Evolutionary conservation across 2,888 invertebrate species (phyloP), one percentile per base, ranked within the genome.

Genomic region (Hesperia comma): DNA sequence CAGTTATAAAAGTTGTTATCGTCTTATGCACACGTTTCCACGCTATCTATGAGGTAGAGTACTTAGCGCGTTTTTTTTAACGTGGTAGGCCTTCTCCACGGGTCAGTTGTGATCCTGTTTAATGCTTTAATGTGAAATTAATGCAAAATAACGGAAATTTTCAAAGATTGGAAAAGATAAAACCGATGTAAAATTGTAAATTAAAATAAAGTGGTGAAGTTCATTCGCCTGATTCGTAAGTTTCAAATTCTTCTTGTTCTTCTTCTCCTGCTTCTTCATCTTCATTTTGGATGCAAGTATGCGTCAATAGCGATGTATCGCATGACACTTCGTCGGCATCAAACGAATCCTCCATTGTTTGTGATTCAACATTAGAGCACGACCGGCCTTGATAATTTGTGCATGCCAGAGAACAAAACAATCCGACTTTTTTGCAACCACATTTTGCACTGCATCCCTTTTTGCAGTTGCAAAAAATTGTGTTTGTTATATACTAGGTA

Each of bases 361-460:
- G 57, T 41, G 57, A 73, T 71, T 76, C 72, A 70, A 71, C 54
- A 70, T 72, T 74, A 51, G 71, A 75, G 63, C 72, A 74, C 26
- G 67, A 71, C 71, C n/a, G n/a, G n/a, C n/a, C n/a, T n/a, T n/a
- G n/a, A n/a, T n/a, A 73, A 69, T 69, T 60, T 63, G 69, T 71
- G 55, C 72, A 74, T 67, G 69, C 73, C 55, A 63, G 19, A 67
- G 72, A 75, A 73, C 73, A 75, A 69, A 66, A 74, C 72, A 77
- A 67, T 66, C 72, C 71, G 40, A 74, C 71, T 71, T 74, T 74
- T 72, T 71, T 70, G 49, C 71, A 71, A 58, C n/a, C n/a, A n/a
- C n/a, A n/a, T n/a, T n/a, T n/a, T n/a, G n/a, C n/a, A n/a, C n/a
- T n/a, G n/a, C n/a, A 74, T 37, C 68, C 69, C 49, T 70, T 73